phyloP scores from a whole-genome alignment of 2,113 vertebrate genomes.

The Ameiurus melas region DNA sequence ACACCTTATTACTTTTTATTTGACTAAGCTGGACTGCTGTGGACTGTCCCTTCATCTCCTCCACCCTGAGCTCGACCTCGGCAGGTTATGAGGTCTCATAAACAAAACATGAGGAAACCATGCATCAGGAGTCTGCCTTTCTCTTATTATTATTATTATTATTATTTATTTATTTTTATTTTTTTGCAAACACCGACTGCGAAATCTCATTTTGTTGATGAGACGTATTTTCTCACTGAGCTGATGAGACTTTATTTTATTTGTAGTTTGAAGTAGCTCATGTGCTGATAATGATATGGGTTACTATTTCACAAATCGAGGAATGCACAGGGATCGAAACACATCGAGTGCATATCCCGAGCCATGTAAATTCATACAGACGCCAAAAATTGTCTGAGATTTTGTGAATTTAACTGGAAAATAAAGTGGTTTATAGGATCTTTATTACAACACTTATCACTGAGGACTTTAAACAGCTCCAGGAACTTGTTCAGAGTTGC shows the following conservation, averaged over 20 bases:
- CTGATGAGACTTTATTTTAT: neutral
- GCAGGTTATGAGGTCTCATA: constrained; percentile 4
- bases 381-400: neutral
- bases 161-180: neutral
- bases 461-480: neutral
- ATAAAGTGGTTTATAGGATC: neutral
- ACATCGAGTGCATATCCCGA: neutral
- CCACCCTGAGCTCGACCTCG: neutral
- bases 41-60: too few relatives aligned
- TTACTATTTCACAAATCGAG: neutral
- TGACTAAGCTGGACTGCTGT: neutral
- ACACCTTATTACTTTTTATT: neutral
- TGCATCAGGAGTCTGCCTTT: neutral
- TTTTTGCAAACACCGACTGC: neutral
- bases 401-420: neutral
- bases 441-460: neutral
- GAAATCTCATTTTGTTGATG: neutral
- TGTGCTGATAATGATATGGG: neutral
- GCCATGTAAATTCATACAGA: neutral
- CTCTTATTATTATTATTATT: neutral
- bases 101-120: constrained; percentile 5
- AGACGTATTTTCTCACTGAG: neutral
- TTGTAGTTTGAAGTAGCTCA: neutral
- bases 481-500: neutral
- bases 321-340: neutral